A percentile compares a stretch with the other conserved stretches of the same genome.
Evolutionary conservation across 2,113 vertebrate species (phyloP).

Genomic region (Colius striatus): DNA sequence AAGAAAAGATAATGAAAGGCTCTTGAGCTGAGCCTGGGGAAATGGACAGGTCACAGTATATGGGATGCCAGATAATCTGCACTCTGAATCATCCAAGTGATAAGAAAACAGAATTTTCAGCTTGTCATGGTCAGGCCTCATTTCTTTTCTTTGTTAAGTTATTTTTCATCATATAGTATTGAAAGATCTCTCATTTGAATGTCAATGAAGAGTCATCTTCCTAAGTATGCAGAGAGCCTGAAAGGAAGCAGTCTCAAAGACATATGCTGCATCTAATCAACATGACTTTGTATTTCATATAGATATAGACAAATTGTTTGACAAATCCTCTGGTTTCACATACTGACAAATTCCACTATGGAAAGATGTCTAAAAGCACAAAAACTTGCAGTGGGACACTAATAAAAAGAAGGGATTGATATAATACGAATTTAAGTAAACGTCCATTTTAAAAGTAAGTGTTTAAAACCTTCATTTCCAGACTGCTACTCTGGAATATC

Average conservation of each 20-base stretch:
- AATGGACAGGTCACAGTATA: constrained; percentile 1
- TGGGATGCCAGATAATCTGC: constrained; percentile 13
- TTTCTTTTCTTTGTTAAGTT: constrained; percentile 51
- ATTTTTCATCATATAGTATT: constrained; percentile 56
- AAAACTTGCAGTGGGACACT: neutral
- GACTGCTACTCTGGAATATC: neutral
- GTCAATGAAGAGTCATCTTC: constrained; percentile 30
- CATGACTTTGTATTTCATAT: neutral
- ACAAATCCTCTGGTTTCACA: neutral
- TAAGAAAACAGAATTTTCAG: constrained; percentile 56
- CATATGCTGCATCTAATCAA: neutral
- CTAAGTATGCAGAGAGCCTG: neutral
- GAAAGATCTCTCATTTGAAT: constrained; percentile 54
- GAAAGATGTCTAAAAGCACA: neutral
- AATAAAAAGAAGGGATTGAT: neutral
- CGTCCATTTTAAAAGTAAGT: neutral
- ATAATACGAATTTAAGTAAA: neutral
- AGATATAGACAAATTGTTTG: neutral
- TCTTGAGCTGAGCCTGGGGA: neutral
- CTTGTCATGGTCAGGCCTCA: constrained; percentile 20
- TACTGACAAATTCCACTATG: neutral
- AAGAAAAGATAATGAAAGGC: neutral
- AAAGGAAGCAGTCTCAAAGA: neutral
- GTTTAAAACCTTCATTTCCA: neutral
- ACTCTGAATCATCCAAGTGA: neutral